Base-by-base conservation (phyloP, 2,888 invertebrate genomes). In the Oxystoma pomonae region DNA sequence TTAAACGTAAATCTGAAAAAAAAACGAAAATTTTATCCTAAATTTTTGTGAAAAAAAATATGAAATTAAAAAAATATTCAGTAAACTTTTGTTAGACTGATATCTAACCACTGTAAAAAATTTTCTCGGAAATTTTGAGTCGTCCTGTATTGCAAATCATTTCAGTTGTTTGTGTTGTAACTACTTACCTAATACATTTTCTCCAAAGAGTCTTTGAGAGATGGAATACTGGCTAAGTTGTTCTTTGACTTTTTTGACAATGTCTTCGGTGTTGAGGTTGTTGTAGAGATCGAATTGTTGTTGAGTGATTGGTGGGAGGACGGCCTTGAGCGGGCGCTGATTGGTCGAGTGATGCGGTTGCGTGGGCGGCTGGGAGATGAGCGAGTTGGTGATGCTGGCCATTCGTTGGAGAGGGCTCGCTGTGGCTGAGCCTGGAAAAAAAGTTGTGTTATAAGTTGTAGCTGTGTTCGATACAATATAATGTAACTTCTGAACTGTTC, bases 231-330 rank as follows among this genome's bases (percentile, higher is more conserved):
- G 96, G 73, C 95, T 95, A 61, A 96, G 82, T 73, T 95, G 94
- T 81, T 96, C 96, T 81, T 96, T 96, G 19, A 96, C 95, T 82
- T 95, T 92, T 75, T 96, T 91, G 60, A 99, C 99, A 72, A 99
- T 95, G 70, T 98, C 98, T 82, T 99, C 98, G 0, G 99, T 99
- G 80, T 98, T 98, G 69, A 99, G 86, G 80, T 95, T 95, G 78
- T 97, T 94, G 83, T 96, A 98, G 83, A 95, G 90, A 81, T 99
- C 98, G 81, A 98, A 98, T 78, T 99, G 98, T 75, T 98, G 97
- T 78, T 98, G 98, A 0, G 98, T 98, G 70, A 99, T 97, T 1
- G 98, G 98, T 53, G 98, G 97, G 72, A 98, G 86, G 57, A 98
- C 97, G 22, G 97, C 96, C 82, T 96, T 96, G 74, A 96, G 87